Percentiles rank a stretch among this genome's conserved stretches.
phyloP scores from a whole-genome alignment of 2,888 invertebrate genomes.

The Andrena camellia region DNA sequence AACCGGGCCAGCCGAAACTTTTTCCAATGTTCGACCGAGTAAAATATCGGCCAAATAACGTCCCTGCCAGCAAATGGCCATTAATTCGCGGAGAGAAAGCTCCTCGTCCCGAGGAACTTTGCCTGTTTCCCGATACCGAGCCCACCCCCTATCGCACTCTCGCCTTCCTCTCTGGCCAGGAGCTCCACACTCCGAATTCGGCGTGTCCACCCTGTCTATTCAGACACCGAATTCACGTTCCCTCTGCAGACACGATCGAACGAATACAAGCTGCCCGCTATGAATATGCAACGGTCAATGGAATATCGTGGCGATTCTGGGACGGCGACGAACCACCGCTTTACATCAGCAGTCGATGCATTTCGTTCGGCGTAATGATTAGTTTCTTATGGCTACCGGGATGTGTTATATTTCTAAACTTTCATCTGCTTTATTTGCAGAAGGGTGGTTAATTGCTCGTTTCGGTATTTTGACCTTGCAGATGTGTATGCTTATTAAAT shows the following conservation, averaged over 20 bases:
- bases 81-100: slow-evolving; percentile 62
- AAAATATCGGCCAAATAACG: slow-evolving; percentile 72
- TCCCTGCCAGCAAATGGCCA: slow-evolving; percentile 65
- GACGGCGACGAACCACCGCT: slow-evolving; percentile 22
- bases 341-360: slow-evolving; percentile 7
- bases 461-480: too few relatives aligned
- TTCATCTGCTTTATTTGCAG: too few relatives aligned
- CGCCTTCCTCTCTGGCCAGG: background rate
- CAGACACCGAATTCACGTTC: slow-evolving; percentile 10
- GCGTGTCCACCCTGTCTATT: slow-evolving; percentile 14
- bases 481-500: too few relatives aligned
- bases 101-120: slow-evolving; percentile 36
- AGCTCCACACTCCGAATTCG: background rate
- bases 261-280: slow-evolving; percentile 18
- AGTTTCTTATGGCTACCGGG: too few relatives aligned
- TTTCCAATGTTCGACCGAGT: slow-evolving; percentile 66
- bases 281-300: slow-evolving; percentile 39
- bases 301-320: slow-evolving; percentile 10
- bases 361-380: too few relatives aligned
- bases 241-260: slow-evolving; percentile 23
- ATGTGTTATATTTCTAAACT: too few relatives aligned
- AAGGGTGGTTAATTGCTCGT: too few relatives aligned
- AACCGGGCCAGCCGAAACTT: slow-evolving; percentile 60
- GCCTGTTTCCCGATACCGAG: slow-evolving; percentile 46
- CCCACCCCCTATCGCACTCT: background rate